Percentiles rank a stretch among this genome's conserved stretches.
Conservation (phyloP, 2,797 vertebrate genomes). For the Galagoides demidoff region DNA sequence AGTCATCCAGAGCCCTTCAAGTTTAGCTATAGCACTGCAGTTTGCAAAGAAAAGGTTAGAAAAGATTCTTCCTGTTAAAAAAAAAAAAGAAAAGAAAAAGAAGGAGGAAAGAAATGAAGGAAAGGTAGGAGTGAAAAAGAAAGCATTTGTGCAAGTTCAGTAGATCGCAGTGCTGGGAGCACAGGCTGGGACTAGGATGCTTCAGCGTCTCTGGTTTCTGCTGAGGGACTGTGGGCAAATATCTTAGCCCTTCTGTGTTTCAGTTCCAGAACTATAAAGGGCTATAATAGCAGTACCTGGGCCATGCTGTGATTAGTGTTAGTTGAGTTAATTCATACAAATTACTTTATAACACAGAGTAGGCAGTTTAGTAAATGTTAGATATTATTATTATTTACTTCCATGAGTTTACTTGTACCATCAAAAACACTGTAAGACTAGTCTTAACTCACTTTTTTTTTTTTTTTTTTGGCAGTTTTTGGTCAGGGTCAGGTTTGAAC, state of each 20-base stretch:
- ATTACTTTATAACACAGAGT: neutral
- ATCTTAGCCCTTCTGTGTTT: neutral
- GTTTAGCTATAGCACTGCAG: neutral
- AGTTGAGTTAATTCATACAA: neutral
- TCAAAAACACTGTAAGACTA: neutral
- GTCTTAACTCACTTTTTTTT: neutral
- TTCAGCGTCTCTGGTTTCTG: neutral
- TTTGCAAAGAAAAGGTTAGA: slow-evolving; percentile 5
- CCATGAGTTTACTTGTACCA: neutral
- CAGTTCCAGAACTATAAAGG: neutral
- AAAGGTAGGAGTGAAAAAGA: neutral
- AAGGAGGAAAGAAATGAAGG: too few species aligned
- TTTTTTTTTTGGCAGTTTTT: too few species aligned
- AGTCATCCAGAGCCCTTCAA: neutral
- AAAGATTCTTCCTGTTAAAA: neutral
- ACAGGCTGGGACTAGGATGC: neutral
- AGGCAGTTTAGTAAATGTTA: neutral
- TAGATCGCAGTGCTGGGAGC: neutral
- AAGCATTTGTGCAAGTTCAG: neutral
- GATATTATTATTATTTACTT: neutral
- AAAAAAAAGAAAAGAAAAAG: neutral
- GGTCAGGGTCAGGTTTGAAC: too few species aligned
- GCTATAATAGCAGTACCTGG: neutral
- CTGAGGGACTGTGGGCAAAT: neutral
- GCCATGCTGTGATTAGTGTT: neutral